Percentiles rank a stretch among this genome's conserved stretches.
These are phyloP conservation scores for Oriolus oriolus DNA, from an alignment of 2,113 vertebrate species.

Conservation along the genomic window DNA sequence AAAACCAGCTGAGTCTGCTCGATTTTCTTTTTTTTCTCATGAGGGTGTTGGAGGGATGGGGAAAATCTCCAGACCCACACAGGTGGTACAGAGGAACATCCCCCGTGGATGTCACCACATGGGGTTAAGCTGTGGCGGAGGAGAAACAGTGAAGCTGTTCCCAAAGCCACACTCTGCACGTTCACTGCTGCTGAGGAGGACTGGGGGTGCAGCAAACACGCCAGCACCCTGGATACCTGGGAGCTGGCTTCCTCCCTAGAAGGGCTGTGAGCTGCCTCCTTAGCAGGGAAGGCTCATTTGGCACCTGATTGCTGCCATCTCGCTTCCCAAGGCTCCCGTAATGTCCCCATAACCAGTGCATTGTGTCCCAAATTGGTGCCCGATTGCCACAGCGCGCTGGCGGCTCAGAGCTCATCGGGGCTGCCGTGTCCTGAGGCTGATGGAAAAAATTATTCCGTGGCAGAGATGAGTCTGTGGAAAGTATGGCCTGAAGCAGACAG, in stretches of 20 bases:
- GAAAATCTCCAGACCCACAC: not conserved
- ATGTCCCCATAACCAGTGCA: accelerated
- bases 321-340: accelerated
- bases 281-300: not conserved
- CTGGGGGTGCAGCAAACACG: not conserved
- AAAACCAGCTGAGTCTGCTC: not conserved
- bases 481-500: not conserved
- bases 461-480: not conserved
- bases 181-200: not conserved
- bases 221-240: not conserved
- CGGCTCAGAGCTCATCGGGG: not conserved
- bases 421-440: not conserved
- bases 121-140: not conserved
- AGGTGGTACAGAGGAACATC: not conserved
- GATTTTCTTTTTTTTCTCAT: not conserved
- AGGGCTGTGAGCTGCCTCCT: not conserved
- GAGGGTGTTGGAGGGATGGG: not conserved
- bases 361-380: not conserved
- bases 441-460: not conserved
- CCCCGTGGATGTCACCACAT: accelerated
- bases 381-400: accelerated
- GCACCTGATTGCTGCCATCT: not conserved
- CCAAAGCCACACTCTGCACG: not conserved
- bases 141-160: not conserved
- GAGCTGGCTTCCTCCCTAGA: not conserved